Base-by-base conservation (phyloP, 2,888 invertebrate species). In the Spilosoma lubricipeda region DNA sequence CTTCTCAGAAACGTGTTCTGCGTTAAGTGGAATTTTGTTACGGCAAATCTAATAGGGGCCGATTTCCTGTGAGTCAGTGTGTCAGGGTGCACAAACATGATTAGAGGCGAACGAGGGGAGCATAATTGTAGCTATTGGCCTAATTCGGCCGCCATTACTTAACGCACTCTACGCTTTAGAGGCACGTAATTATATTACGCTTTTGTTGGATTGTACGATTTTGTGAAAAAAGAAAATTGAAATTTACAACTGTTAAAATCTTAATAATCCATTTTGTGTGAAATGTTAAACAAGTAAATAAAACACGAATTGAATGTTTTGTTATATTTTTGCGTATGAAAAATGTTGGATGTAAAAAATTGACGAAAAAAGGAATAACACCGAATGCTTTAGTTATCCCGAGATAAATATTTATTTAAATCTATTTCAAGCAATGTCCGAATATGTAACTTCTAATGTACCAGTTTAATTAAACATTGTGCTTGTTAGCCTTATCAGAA, bases 121-220 rank as follows among this genome's bases (percentile, higher is more conserved):
- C 30, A 33, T 84, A 80, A 86, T 85, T 83, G 86, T 82, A 78
- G 82, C 83, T 83, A 82, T 86, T 86, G 84, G 73, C 77, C 80
- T 87, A 83, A 87, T 87, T 85, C 80, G 75, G 76, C 77, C 76
- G 75, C 80, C 84, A 82, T 86, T 84, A 86, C 83, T 78, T 79
- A 80, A 81, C 76, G 74, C 74, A 74, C 74, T 74, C 64, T 74
- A 75, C 77, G 30, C 69, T 45, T 42, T 77, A 75, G 74, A 71
- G 73, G 65, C 70, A 67, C 75, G 74, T 84, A 85, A 86, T 86
- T 76, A 74, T 76, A 73, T 85, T 84, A 82, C 77, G 79, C 76
- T 74, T 33, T 65, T 45, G n/a, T 64, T 65, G 48, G 23, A 71
- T 71, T 13, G 20, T 11, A n/a, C 7, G n/a, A 42, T 27, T 63